Evolutionary conservation across 2,888 invertebrate species (phyloP), one percentile per base, ranked within the genome.

Genomic region (Glaucopsyche alexis): DNA sequence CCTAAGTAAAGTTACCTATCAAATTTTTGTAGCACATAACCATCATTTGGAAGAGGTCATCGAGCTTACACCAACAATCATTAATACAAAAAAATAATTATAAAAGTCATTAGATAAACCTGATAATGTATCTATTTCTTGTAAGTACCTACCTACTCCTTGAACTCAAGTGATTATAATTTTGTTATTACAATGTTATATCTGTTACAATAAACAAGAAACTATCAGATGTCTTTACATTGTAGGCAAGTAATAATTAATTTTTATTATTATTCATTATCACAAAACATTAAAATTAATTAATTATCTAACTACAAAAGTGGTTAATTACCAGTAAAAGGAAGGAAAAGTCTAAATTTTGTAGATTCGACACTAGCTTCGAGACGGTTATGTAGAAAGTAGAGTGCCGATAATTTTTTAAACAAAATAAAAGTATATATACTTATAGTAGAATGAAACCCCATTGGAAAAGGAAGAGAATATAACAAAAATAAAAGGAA

Each of bases 121-220:
- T 64, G 42, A 52, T 69, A 29, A 14, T 67, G 55, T 72, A 66
- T 55, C 38, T 70, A 55, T 73, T 70, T 64, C 70, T 50, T 42
- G n/a, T 55, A n/a, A n/a, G n/a, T n/a, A n/a, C n/a, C n/a, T n/a
- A n/a, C n/a, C n/a, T n/a, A 71, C 65, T 50, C 42, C 64, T 72
- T 72, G 64, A 38, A 55, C 29, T 29, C 7, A 67, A 55, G 60
- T 38, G 55, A 55, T 55, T 19, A 55, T 19, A 55, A 55, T 19
- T 55, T 19, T 55, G 55, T 55, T 55, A 55, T 38, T 14, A 60
- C 60, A 60, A 29, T 60, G 60, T 60, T 60, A 38, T 38, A 60
- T 60, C 11, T 60, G 60, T 13, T 19, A 60, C 29, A 60, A 38
- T 60, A 29, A 60, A 60, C 60, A 60, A 60, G 60, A 29, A 60